Evolutionary conservation across 1,140 invertebrate species (phyloP).

Genomic region (Tetramorium alpestre): DNA sequence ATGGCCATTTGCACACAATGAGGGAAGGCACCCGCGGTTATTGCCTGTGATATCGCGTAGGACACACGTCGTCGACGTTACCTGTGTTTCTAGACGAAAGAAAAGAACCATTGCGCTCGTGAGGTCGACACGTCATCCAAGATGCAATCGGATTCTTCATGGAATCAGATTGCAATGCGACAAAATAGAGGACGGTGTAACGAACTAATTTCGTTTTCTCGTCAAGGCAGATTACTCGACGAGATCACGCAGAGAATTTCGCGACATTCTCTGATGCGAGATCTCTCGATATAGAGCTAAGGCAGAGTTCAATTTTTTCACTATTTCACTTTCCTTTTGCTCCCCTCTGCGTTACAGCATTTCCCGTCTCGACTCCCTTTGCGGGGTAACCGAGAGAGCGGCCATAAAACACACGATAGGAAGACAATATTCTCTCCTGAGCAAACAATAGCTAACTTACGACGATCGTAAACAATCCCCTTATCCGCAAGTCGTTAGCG

Average conservation of each 20-base stretch:
- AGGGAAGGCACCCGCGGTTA: slow-evolving; percentile 10
- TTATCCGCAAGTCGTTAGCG: slow-evolving; percentile 73
- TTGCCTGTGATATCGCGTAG: slow-evolving; percentile 51
- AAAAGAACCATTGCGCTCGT: neutral
- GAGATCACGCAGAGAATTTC: slow-evolving; percentile 44
- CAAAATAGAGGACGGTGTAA: neutral
- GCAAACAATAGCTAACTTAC: slow-evolving; percentile 74
- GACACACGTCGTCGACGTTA: slow-evolving; percentile 42
- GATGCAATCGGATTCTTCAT: slow-evolving; percentile 15
- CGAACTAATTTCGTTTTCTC: slow-evolving; percentile 46
- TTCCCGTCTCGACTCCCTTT: slow-evolving; percentile 41
- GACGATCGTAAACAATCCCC: slow-evolving; percentile 71
- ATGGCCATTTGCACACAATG: slow-evolving; percentile 67
- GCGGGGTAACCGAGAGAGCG: slow-evolving; percentile 60
- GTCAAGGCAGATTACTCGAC: slow-evolving; percentile 14
- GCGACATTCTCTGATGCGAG: slow-evolving; percentile 44
- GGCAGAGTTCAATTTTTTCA: slow-evolving; percentile 45
- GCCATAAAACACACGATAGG: slow-evolving; percentile 71
- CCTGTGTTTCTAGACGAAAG: slow-evolving; percentile 32
- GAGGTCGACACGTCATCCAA: slow-evolving; percentile 38
- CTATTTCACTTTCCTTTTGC: slow-evolving; percentile 52
- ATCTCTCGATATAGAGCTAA: slow-evolving; percentile 56
- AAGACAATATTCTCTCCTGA: slow-evolving; percentile 72
- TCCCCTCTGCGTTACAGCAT: neutral
- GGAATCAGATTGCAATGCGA: neutral